Evolutionary conservation across 2,888 invertebrate genomes (phyloP).

Genomic region (Sipunculus nudus): DNA sequence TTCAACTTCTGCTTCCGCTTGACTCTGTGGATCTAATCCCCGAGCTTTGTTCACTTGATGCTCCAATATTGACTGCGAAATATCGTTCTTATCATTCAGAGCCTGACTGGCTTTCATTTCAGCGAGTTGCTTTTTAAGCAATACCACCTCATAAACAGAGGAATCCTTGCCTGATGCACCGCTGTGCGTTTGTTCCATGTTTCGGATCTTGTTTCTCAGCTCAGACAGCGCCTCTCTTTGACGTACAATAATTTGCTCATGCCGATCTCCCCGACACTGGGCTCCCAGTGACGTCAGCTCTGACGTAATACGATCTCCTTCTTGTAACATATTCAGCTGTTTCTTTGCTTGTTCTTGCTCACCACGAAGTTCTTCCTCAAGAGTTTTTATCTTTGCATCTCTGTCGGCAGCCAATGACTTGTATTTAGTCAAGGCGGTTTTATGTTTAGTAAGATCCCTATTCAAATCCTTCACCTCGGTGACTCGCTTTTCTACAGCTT

Average conservation of each 20-base stretch:
- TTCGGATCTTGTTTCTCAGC: slow-evolving; percentile 56
- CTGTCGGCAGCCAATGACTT: slow-evolving; percentile 50
- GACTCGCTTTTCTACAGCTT: slow-evolving; percentile 63
- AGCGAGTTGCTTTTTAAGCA: slow-evolving; percentile 38
- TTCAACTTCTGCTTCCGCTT: slow-evolving; percentile 60
- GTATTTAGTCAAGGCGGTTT: slow-evolving; percentile 47
- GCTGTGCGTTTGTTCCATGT: slow-evolving; percentile 50
- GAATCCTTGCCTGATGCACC: slow-evolving; percentile 50
- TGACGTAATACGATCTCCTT: slow-evolving; percentile 55
- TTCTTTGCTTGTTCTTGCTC: slow-evolving; percentile 58
- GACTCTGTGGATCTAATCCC: slow-evolving; percentile 45
- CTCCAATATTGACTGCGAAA: no score
- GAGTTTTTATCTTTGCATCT: slow-evolving; percentile 36
- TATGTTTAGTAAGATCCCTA: slow-evolving; percentile 53
- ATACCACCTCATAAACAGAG: slow-evolving; percentile 31
- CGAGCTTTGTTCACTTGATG: slow-evolving; percentile 52
- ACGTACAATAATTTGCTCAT: slow-evolving; percentile 58
- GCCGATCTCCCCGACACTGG: slow-evolving; percentile 63
- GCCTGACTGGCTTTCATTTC: slow-evolving; percentile 33
- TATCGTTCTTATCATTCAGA: slow-evolving; percentile 14
- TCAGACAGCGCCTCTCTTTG: slow-evolving; percentile 63
- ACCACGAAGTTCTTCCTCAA: slow-evolving; percentile 48
- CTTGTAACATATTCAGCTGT: slow-evolving; percentile 38
- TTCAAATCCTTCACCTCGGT: slow-evolving; percentile 49
- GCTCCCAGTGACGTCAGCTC: slow-evolving; percentile 62